Evolutionary conservation across 2,113 vertebrate species (phyloP), one percentile per base, ranked within the genome.

Genomic region (Daboia siamensis): DNA sequence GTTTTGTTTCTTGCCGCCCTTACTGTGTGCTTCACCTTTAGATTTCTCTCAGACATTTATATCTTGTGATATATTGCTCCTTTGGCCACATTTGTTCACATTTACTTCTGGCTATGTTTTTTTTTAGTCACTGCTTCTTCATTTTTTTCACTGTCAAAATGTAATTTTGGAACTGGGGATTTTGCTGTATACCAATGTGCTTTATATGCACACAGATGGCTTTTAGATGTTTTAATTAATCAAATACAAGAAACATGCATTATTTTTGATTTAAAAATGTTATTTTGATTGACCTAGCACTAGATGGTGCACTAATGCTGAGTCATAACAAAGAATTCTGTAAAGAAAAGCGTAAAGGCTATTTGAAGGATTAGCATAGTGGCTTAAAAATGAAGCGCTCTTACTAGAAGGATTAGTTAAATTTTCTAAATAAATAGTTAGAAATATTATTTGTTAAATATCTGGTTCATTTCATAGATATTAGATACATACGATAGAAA

Each of bases 281-380:
- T 10, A 0, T 64, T 91, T 29, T 24, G 46, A 11, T 39, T 52
- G 46, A 0, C 0, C 7, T 8, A 95, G 95, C 96, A 69, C 94
- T 94, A 98, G 97, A 54, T 96, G 96, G 97, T 96, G 97, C 95
- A 95, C 57, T 91, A 92, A 94, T 89, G 93, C 55, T 92, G 39
- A 93, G 3, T 93, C 64, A 94, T 91, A 59, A 48, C 0, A 12
- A 0, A 3, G 5, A 91, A 57, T 87, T n/a, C 21, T 64, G 20
- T 57, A 24, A 64, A 61, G 44, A 86, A 11, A 74, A 33, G 59
- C 5, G 10, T 55, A 21, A 94, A 10, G 57, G 46, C 12, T 29
- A 3, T 55, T 89, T 21, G 33, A 80, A 69, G 91, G 15, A 3
- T 13, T 57, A 3, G 56, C 3, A 26, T 20, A 23, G 15, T 61